These are phyloP conservation scores for Glaucopsyche alexis DNA, from an alignment of 2,888 invertebrate species.

Conservation along the genomic window DNA sequence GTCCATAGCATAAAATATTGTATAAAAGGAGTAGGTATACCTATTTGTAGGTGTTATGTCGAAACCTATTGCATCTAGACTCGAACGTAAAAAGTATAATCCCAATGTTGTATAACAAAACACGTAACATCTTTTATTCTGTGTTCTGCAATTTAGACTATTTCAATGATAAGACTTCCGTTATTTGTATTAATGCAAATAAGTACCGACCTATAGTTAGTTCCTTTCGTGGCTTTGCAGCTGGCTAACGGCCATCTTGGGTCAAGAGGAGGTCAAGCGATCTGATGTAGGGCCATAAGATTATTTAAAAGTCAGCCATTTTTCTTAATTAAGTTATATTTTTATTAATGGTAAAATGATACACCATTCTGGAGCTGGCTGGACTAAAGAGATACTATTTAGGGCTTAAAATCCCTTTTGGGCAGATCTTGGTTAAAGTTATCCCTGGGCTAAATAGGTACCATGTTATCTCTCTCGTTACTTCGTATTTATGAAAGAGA, in stretches of 20 bases:
- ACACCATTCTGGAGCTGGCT: too few relatives aligned
- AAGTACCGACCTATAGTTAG: background rate
- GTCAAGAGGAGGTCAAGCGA: slow-evolving; percentile 7
- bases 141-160: background rate
- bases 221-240: background rate
- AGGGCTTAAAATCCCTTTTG: too few relatives aligned
- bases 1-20: background rate
- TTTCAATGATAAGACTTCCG: background rate
- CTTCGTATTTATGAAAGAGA: too few relatives aligned
- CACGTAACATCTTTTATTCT: slow-evolving; percentile 16
- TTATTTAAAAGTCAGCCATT: background rate
- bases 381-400: too few relatives aligned
- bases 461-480: too few relatives aligned
- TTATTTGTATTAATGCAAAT: slow-evolving; percentile 6
- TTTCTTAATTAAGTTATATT: too few relatives aligned
- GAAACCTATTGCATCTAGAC: slow-evolving; percentile 12
- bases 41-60: background rate
- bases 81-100: slow-evolving; percentile 8
- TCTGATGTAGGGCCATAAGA: background rate
- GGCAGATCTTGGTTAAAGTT: too few relatives aligned
- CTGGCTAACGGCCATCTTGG: background rate
- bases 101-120: slow-evolving; percentile 2
- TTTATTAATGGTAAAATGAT: too few relatives aligned
- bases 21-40: background rate
- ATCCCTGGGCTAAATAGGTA: too few relatives aligned